Evolutionary conservation across 35 echinoderm and acorn worm species (phyloP).

Genomic region (Eucidaris tribuloides): DNA sequence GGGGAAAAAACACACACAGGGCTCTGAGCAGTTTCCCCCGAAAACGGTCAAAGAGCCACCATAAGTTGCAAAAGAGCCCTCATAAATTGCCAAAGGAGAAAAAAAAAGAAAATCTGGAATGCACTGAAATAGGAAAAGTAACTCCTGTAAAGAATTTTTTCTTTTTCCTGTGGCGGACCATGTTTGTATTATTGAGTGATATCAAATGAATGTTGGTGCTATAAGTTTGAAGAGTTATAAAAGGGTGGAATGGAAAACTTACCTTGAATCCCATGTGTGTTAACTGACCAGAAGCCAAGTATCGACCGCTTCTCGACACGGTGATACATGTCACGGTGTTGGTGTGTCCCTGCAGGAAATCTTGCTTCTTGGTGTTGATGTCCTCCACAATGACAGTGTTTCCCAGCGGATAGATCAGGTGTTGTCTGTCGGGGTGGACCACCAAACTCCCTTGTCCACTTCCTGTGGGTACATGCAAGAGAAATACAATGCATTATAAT

Average conservation of each 20-base stretch:
- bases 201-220: no score
- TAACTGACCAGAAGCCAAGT: conserved; percentile 80
- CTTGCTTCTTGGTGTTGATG: conserved; percentile 71
- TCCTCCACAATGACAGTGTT: conserved; percentile 89
- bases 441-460: conserved; percentile 53
- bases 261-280: conserved; percentile 99
- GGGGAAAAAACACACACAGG: no score
- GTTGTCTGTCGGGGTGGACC: conserved; percentile 78
- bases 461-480: conserved; percentile 14
- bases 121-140: no score
- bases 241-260: not conserved
- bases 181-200: no score
- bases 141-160: no score
- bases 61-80: no score
- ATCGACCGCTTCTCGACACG: conserved; percentile 77
- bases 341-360: conserved; percentile 86
- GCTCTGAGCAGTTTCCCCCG: no score
- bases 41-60: no score
- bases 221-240: no score
- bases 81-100: no score
- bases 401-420: conserved; percentile 93
- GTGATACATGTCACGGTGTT: conserved; percentile 92
- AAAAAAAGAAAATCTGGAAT: no score
- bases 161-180: no score
- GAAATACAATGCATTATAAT: not conserved